Evolutionary conservation across 2,797 vertebrate species (phyloP).

Genomic region (Phalloptychus januarius): DNA sequence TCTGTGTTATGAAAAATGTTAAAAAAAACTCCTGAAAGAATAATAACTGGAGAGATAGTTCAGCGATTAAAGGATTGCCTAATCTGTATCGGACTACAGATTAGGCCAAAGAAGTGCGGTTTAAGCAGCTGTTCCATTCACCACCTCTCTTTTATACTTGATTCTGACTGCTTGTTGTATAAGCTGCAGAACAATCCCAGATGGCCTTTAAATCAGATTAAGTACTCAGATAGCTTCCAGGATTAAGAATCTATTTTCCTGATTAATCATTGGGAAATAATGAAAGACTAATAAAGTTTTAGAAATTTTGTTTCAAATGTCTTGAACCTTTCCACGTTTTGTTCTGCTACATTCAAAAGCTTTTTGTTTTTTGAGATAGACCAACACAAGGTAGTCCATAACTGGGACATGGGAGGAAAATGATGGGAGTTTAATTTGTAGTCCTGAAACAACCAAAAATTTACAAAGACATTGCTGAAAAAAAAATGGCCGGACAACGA

Average conservation of each 20-base stretch:
- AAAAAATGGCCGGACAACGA: not conserved
- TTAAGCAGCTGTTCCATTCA: conserved; percentile 11
- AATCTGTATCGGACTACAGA: conserved; percentile 11
- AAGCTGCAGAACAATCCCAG: conserved; percentile 23
- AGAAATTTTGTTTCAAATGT: not conserved
- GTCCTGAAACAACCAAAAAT: not conserved
- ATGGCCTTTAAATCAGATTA: conserved; percentile 16
- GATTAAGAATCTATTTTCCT: conserved; percentile 10
- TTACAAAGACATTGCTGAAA: not conserved
- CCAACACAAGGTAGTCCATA: not conserved
- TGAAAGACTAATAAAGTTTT: conserved; percentile 2
- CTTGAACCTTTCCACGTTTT: not conserved
- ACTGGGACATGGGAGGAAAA: not conserved
- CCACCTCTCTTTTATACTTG: not conserved
- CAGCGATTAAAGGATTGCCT: not conserved
- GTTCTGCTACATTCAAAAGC: not conserved
- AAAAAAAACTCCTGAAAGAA: conserved; percentile 18
- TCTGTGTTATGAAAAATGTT: not conserved
- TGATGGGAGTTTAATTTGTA: not conserved
- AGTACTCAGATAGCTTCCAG: not conserved
- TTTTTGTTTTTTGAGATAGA: not conserved
- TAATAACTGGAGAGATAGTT: not conserved
- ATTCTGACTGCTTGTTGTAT: conserved; percentile 7
- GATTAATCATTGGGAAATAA: conserved; percentile 12
- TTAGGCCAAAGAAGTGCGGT: conserved; percentile 11